Conservation (phyloP, 2,888 invertebrate species). For the Stenodera caucasica region DNA sequence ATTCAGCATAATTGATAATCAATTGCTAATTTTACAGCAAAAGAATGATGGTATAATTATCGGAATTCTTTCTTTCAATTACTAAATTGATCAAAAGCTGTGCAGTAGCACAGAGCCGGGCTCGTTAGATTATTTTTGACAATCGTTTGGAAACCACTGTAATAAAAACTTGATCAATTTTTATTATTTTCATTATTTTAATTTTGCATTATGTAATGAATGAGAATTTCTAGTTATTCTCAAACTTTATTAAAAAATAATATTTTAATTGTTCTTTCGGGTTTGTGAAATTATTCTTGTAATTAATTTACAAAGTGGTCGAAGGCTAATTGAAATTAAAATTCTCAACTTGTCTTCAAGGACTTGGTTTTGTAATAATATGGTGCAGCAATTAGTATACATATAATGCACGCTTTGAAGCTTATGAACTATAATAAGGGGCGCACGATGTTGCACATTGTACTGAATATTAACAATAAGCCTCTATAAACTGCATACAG, state of each 20-base stretch:
- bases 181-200: too few species aligned
- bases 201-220: too few species aligned
- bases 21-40: neutral
- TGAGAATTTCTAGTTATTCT: too few species aligned
- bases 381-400: conserved; percentile 5
- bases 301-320: neutral
- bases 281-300: neutral
- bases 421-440: conserved; percentile 5
- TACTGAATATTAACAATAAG: conserved; percentile 7
- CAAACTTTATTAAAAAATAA: too few species aligned
- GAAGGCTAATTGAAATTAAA: conserved; percentile 7
- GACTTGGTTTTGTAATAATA: neutral
- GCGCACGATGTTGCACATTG: conserved; percentile 2
- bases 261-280: neutral
- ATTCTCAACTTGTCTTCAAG: conserved; percentile 3
- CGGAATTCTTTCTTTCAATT: too few species aligned
- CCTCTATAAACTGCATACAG: neutral
- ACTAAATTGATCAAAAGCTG: too few species aligned
- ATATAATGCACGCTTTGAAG: conserved; percentile 7
- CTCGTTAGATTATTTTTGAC: too few species aligned
- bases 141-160: too few species aligned
- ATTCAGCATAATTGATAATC: neutral
- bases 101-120: too few species aligned
- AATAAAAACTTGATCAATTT: too few species aligned
- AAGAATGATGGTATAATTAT: neutral